These are phyloP conservation scores for Drosophila repleta DNA, from an alignment of 1,140 invertebrate species.

Conservation along the genomic window DNA sequence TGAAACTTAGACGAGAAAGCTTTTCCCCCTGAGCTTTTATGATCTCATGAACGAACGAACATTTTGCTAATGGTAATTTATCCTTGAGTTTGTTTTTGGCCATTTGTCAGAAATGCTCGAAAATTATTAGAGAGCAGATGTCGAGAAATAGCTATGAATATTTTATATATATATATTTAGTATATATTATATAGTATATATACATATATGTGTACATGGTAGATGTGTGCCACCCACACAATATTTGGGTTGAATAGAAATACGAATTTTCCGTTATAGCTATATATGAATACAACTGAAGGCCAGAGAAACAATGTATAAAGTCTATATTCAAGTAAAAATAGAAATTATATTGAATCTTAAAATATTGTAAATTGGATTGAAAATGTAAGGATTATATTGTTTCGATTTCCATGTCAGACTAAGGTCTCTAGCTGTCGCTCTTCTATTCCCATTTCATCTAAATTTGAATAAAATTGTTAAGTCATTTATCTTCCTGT, in stretches of 20 bases:
- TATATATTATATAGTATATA: conserved; percentile 17
- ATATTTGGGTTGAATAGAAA: background rate
- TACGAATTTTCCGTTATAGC: conserved; percentile 5
- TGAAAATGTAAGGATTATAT: background rate
- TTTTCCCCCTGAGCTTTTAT: conserved; percentile 66
- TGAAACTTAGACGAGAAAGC: conserved; percentile 74
- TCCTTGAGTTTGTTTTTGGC: conserved; percentile 73
- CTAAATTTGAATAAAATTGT: background rate
- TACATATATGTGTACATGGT: conserved; percentile 1
- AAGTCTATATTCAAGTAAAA: background rate
- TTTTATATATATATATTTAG: background rate
- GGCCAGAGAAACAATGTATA: conserved; percentile 29
- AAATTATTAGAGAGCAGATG: conserved; percentile 59
- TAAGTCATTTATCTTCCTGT: conserved; percentile 4
- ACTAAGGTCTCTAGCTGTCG: too few relatives aligned
- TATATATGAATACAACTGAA: conserved; percentile 49
- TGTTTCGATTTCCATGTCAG: background rate
- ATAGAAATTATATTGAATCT: background rate
- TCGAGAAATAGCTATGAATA: conserved; percentile 25
- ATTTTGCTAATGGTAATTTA: conserved; percentile 57
- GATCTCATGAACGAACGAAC: conserved; percentile 59
- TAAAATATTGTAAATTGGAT: background rate
- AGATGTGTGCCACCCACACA: conserved; percentile 18
- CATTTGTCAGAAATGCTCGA: conserved; percentile 50
- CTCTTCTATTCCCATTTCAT: background rate